A percentile compares a stretch with the other conserved stretches of the same genome.
Conservation (phyloP, 1,140 invertebrate genomes). For the Aethina tumida region DNA sequence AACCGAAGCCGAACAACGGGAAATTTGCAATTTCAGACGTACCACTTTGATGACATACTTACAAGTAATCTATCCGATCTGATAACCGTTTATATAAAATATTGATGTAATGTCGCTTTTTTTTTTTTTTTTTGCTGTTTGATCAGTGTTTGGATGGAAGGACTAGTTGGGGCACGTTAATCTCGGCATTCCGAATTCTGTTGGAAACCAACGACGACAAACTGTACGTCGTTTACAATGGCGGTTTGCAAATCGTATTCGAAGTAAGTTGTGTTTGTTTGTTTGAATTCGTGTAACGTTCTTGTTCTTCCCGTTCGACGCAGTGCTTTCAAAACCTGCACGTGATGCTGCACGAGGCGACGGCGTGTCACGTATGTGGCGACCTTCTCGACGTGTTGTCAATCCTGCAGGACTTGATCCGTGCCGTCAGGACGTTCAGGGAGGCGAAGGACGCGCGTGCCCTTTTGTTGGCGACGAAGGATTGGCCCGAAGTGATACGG, state of each 20-base stretch:
- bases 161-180: conserved; percentile 80
- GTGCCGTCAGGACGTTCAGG: conserved; percentile 53
- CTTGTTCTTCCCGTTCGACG: conserved; percentile 13
- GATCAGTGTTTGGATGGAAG: conserved; percentile 69
- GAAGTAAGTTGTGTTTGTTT: too few relatives aligned
- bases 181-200: conserved; percentile 76
- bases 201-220: conserved; percentile 84
- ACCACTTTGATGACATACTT: conserved; percentile 76
- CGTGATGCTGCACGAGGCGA: conserved; percentile 90
- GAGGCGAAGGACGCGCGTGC: conserved; percentile 55
- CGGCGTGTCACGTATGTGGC: conserved; percentile 72
- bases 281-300: too few relatives aligned
- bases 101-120: too few relatives aligned
- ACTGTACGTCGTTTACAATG: conserved; percentile 77
- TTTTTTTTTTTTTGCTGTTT: too few relatives aligned
- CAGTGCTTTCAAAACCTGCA: conserved; percentile 81
- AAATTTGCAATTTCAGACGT: conserved; percentile 71
- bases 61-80: too few relatives aligned
- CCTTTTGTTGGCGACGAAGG: conserved; percentile 61
- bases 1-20: conserved; percentile 66
- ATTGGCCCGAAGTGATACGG: conserved; percentile 73
- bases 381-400: conserved; percentile 76
- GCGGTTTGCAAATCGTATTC: conserved; percentile 77
- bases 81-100: too few relatives aligned
- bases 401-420: conserved; percentile 62